phyloP scores from a whole-genome alignment of 2,888 invertebrate species.

The Perizoma flavofasciatum region DNA sequence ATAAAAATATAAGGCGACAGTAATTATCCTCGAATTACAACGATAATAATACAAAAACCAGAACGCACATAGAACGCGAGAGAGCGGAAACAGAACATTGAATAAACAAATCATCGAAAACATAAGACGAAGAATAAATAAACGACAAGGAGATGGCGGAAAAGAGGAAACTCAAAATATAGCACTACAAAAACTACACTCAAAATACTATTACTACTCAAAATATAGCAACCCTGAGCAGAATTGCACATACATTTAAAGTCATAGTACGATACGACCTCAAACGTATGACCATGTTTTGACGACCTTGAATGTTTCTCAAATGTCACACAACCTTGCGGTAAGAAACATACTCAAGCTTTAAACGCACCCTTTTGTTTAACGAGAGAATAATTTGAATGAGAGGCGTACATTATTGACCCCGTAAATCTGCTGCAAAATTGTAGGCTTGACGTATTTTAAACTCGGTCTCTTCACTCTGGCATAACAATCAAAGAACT shows the following conservation, averaged over 20 bases:
- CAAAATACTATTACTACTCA: no score
- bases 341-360: conserved; percentile 18
- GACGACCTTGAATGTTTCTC: conserved; percentile 31
- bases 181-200: no score
- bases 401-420: conserved; percentile 27
- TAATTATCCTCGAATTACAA: conserved; percentile 20
- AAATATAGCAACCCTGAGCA: conserved; percentile 22
- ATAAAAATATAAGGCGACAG: conserved; percentile 27
- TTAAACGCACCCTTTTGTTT: conserved; percentile 41
- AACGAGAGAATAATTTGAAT: conserved; percentile 39
- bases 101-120: conserved; percentile 25
- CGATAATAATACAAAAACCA: conserved; percentile 15
- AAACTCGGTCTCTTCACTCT: conserved; percentile 19
- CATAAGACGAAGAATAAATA: conserved; percentile 21
- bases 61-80: conserved; percentile 15
- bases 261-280: conserved; percentile 27
- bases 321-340: conserved; percentile 28
- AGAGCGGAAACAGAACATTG: conserved; percentile 24
- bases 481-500: conserved; percentile 28
- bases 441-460: conserved; percentile 32
- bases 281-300: conserved; percentile 35
- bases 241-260: conserved; percentile 28
- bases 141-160: conserved; percentile 13
- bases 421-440: conserved; percentile 39
- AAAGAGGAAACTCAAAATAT: conserved; percentile 37